phyloP scores from a whole-genome alignment of 2,797 vertebrate species.

The Bucorvus abyssinicus region DNA sequence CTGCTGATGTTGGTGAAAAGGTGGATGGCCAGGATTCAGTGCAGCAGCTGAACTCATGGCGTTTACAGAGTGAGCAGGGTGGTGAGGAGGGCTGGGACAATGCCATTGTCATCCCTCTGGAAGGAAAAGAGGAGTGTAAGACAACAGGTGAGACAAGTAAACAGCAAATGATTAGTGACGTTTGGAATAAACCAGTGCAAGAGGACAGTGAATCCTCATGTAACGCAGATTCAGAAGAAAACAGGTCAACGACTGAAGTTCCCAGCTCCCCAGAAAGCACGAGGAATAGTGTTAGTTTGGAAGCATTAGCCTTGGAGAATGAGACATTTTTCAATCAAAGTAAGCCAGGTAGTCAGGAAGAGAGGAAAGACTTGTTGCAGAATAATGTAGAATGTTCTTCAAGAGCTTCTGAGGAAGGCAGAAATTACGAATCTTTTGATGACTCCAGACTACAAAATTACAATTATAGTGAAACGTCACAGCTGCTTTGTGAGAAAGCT shows the following conservation, averaged over 20 bases:
- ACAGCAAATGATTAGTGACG: conserved; percentile 16
- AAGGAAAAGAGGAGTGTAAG: neutral
- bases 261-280: conserved; percentile 4
- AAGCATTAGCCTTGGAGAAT: conserved; percentile 6
- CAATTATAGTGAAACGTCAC: neutral
- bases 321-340: conserved; percentile 20
- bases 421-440: conserved; percentile 67
- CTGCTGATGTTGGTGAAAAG: neutral
- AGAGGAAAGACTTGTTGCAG: conserved; percentile 70
- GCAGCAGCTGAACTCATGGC: conserved; percentile 32
- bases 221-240: conserved; percentile 24
- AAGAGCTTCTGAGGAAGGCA: conserved; percentile 70
- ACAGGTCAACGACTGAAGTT: neutral
- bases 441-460: conserved; percentile 21
- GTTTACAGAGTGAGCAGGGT: conserved; percentile 31
- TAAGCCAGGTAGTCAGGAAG: conserved; percentile 71
- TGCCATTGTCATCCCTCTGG: neutral
- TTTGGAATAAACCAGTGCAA: conserved; percentile 49
- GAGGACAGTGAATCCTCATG: neutral
- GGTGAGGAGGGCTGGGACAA: conserved; percentile 27
- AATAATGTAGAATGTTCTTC: conserved; percentile 72
- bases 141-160: neutral
- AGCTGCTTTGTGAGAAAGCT: neutral
- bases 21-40: conserved; percentile 38
- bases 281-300: neutral